Evolutionary conservation across 2,888 invertebrate genomes (phyloP).

Genomic region (Andrena marginata): DNA sequence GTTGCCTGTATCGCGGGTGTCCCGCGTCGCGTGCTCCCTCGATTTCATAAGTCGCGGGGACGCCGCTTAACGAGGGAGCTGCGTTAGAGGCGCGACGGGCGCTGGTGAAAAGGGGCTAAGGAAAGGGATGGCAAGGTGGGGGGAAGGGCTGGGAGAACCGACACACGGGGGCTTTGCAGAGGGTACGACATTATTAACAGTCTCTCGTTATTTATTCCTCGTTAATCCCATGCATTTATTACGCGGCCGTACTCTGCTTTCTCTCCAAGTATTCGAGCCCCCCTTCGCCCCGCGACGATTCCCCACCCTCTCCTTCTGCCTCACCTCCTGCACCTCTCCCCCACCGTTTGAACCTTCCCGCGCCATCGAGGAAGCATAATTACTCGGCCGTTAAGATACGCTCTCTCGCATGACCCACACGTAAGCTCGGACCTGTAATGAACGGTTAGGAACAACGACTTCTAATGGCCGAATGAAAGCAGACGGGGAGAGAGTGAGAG

Average conservation of each 20-base stretch:
- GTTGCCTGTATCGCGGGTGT: slow-evolving; percentile 57
- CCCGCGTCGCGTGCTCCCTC: slow-evolving; percentile 60
- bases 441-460: slow-evolving; percentile 74
- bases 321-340: neutral
- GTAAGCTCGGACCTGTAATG: slow-evolving; percentile 66
- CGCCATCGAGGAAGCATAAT: slow-evolving; percentile 66
- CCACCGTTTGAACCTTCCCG: slow-evolving; percentile 25
- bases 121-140: slow-evolving; percentile 5
- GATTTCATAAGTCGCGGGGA: slow-evolving; percentile 45
- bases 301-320: slow-evolving; percentile 8
- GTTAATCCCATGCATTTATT: slow-evolving; percentile 76
- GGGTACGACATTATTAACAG: slow-evolving; percentile 71
- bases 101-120: neutral
- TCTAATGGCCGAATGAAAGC: slow-evolving; percentile 69
- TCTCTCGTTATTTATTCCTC: slow-evolving; percentile 76
- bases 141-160: slow-evolving; percentile 3
- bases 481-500: slow-evolving; percentile 7
- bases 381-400: slow-evolving; percentile 71
- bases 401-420: slow-evolving; percentile 65
- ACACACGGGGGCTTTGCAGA: slow-evolving; percentile 39
- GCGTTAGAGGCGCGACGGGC: slow-evolving; percentile 7
- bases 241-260: slow-evolving; percentile 66
- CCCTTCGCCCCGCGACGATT: slow-evolving; percentile 9
- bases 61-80: slow-evolving; percentile 63
- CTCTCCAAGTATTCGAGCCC: slow-evolving; percentile 60